Base-by-base conservation (phyloP, 2,888 invertebrate genomes). In the Portevinia maculata region DNA sequence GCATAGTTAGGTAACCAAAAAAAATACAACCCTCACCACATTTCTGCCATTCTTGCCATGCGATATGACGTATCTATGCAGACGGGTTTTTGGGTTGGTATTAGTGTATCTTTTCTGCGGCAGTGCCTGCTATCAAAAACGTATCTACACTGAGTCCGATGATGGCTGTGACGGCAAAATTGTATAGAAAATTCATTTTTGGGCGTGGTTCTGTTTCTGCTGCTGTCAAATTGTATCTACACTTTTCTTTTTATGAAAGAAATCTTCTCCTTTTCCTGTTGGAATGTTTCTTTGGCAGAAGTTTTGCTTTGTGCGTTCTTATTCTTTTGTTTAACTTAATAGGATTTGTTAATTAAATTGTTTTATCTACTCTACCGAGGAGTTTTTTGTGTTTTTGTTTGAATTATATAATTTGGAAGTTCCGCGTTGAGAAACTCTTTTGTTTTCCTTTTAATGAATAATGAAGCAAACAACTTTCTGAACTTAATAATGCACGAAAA, bases 301-400 rank as follows among this genome's bases (percentile, higher is more conserved):
- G 39, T 9, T 57, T 52, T 30, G 17, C 19, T 76, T 41, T 62
- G 48, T 32, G n/a, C n/a, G 32, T 70, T 65, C 34, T 57, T 81
- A 71, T 59, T 67, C 71, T 78, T 71, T 78, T 78, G 78, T 70
- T 78, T 65, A 67, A 53, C 55, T 39, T 78, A 78, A 83, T 83
- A 60, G 78, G 39, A 83, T 83, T 78, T 76, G 83, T 78, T 83
- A 83, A 83, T 83, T 83, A 83, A 83, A 83, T 83, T 78, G 57
- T 83, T 78, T 57, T 59, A 15, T 44, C 55, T 32, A 41, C 30
- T 44, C 39, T 44, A 39, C 9, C 30, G 69, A 19, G 28, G 48
- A 34, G 55, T 41, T 71, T 48, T 53, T 60, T 52, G 70, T 64
- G 53, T 70, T 70, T 64, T 52, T 71, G 41, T 53, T 60, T 59